phyloP scores from a whole-genome alignment of 2,888 invertebrate species.

The Pseudococcus longispinus region DNA sequence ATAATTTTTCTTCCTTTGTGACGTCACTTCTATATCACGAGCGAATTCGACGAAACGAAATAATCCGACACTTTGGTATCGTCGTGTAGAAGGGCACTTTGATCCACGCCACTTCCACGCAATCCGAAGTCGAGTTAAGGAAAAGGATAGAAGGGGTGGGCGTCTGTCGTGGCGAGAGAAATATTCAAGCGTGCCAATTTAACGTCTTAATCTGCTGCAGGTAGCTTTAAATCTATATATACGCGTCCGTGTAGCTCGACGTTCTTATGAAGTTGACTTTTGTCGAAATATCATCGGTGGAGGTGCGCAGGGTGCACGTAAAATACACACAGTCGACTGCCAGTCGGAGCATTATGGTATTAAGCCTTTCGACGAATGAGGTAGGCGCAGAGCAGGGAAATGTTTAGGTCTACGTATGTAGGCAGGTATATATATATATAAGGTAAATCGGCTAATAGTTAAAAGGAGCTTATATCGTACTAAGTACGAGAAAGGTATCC shows the following conservation, averaged over 20 bases:
- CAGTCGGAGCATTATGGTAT: not conserved
- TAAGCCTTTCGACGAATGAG: not conserved
- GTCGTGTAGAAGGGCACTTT: not conserved
- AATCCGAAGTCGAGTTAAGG: not conserved
- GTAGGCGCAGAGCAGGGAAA: not conserved
- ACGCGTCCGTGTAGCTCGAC: not conserved
- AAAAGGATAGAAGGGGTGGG: not conserved
- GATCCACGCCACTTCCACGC: not conserved
- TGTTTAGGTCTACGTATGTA: not conserved
- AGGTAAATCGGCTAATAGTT: constrained; percentile 16
- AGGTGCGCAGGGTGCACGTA: not conserved
- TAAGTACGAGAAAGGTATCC: not conserved
- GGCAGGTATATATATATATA: not conserved
- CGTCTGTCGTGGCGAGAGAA: not conserved
- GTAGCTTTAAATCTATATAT: not conserved
- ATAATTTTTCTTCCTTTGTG: not conserved
- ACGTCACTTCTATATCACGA: not conserved
- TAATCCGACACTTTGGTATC: not conserved
- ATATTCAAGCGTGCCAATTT: constrained; percentile 1
- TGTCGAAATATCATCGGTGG: not conserved
- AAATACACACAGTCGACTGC: not conserved
- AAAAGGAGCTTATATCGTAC: not conserved
- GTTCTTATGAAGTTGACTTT: not conserved
- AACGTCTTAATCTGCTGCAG: not conserved
- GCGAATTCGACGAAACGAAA: not conserved